A percentile compares a stretch with the other conserved stretches of the same genome.
These are phyloP conservation scores for Sphinx pinastri DNA, from an alignment of 2,888 invertebrate genomes.

Conservation along the genomic window DNA sequence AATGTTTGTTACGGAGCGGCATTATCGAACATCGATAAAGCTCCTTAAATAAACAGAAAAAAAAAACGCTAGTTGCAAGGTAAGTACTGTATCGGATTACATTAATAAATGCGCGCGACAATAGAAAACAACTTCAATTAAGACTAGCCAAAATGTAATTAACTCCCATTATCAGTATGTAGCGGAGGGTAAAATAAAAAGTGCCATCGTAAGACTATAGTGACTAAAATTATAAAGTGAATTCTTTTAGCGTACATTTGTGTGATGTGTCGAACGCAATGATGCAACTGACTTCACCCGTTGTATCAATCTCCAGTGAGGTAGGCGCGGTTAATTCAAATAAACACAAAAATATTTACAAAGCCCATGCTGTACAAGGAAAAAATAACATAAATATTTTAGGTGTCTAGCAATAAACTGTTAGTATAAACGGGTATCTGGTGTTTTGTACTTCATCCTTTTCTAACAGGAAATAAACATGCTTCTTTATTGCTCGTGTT, in stretches of 20 bases:
- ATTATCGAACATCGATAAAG: too few species aligned
- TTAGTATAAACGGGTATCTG: slow-evolving; percentile 78
- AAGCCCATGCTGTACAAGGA: slow-evolving; percentile 82
- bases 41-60: too few species aligned
- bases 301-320: slow-evolving; percentile 68
- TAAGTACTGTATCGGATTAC: too few species aligned
- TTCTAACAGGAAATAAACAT: slow-evolving; percentile 75
- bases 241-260: slow-evolving; percentile 84
- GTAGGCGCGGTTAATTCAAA: slow-evolving; percentile 79
- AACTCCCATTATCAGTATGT: slow-evolving; percentile 55
- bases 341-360: slow-evolving; percentile 82
- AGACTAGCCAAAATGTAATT: background rate
- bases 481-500: slow-evolving; percentile 67
- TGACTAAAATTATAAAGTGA: slow-evolving; percentile 67
- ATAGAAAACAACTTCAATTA: slow-evolving; percentile 10
- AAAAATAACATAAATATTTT: slow-evolving; percentile 81
- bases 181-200: slow-evolving; percentile 70
- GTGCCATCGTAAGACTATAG: slow-evolving; percentile 67
- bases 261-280: slow-evolving; percentile 85
- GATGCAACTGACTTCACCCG: slow-evolving; percentile 83
- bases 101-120: slow-evolving; percentile 4
- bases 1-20: too few species aligned
- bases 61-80: too few species aligned
- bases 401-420: slow-evolving; percentile 76
- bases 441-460: slow-evolving; percentile 65